Base-by-base conservation (phyloP, 2,888 invertebrate genomes). In the Desoria tigrina region DNA sequence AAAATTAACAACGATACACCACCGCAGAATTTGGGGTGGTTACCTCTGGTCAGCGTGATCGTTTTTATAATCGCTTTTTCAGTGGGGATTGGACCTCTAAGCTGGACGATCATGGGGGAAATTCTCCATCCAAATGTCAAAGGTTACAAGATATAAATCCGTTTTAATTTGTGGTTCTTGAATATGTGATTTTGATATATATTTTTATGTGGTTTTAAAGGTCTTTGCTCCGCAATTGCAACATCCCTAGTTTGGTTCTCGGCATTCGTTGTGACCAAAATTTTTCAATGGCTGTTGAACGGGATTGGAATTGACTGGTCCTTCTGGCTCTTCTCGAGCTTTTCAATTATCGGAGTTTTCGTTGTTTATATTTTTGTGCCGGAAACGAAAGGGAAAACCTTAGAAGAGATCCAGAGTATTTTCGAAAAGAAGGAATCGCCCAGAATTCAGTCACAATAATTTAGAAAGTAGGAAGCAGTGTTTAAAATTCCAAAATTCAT, bases 91-190 rank as follows among this genome's bases (percentile, higher is more conserved):
- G 69, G 69, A 6, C 90, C 90, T 0, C 86, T 91, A 45, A 90
- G 90, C 0, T 91, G 90, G 90, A 85, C 92, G 83, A 89, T 89
- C 83, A 86, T 90, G 84, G 86, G 89, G 1, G 91, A 92, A 78
- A 79, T 91, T 23, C 88, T 92, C 79, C 82, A 91, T 24, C 82
- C 86, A 0, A 87, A 90, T 73, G 87, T 86, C 59, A 85, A 88
- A 77, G 89, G 85, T 62, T n/a, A n/a, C n/a, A n/a, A n/a, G n/a
- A n/a, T n/a, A n/a, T n/a, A n/a, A n/a, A n/a, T n/a, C 21, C 21
- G n/a, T 11, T 45, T 42, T 16, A 53, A 16, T n/a, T 53, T n/a
- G 32, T 16, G 14, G 26, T n/a, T 11, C 26, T 7, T 32, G 32
- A 32, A 32, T 4, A 32, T 32, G 11, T 32, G 4, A 32, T 11